phyloP scores from a whole-genome alignment of 2,888 invertebrate species.

The Campopleginae sp. region DNA sequence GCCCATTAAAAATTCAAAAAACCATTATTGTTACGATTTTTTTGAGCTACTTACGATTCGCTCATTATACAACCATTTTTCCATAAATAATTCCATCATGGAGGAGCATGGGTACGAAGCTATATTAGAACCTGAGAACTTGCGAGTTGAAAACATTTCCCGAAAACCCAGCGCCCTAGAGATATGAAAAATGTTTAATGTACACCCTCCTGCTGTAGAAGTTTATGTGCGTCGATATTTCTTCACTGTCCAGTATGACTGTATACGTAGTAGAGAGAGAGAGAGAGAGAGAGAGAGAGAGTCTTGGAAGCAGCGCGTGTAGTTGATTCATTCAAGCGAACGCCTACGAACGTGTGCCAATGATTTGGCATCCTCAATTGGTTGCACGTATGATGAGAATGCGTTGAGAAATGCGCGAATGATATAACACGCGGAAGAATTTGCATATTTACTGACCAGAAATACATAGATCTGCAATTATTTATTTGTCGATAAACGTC shows the following conservation, averaged over 20 bases:
- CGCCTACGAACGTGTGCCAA: slow-evolving; percentile 7
- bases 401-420: slow-evolving; percentile 13
- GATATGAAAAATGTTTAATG: neutral
- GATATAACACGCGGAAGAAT: slow-evolving; percentile 23
- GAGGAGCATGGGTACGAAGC: neutral
- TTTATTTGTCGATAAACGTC: neutral
- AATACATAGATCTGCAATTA: neutral
- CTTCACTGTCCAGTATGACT: neutral
- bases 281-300: slow-evolving; percentile 23
- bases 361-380: slow-evolving; percentile 9
- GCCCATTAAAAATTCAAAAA: too few species aligned
- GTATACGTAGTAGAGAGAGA: slow-evolving; percentile 7
- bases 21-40: neutral
- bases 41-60: neutral
- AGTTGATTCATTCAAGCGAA: slow-evolving; percentile 26
- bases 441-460: slow-evolving; percentile 16
- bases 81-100: neutral
- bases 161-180: neutral
- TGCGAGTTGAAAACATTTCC: neutral
- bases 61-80: neutral
- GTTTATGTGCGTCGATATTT: neutral
- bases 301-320: neutral
- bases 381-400: slow-evolving; percentile 28
- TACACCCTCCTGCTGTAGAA: neutral
- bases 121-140: neutral